Conservation (phyloP, 2,888 invertebrate genomes). For the Lepidocyrtinus sp. region DNA sequence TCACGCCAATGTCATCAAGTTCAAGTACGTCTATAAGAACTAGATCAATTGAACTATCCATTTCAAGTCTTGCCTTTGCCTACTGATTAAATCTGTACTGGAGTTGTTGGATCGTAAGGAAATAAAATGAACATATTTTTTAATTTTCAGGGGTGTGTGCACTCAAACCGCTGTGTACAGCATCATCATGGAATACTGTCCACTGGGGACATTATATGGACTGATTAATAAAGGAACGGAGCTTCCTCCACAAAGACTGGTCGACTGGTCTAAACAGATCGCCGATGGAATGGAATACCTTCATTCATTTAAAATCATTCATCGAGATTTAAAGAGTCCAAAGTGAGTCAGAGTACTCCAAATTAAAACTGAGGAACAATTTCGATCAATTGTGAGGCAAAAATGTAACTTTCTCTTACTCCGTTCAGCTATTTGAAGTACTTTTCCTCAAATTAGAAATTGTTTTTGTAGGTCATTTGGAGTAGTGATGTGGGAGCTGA, state of each 20-base stretch:
- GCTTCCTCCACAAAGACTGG: slow-evolving; percentile 87
- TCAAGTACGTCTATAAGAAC: slow-evolving; percentile 76
- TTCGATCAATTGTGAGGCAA: not conserved
- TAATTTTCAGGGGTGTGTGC: slow-evolving; percentile 85
- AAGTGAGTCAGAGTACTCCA: no score
- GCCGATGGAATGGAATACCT: slow-evolving; percentile 97
- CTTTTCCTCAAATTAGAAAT: not conserved
- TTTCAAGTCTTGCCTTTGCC: not conserved
- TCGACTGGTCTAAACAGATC: slow-evolving; percentile 96
- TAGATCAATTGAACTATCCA: not conserved
- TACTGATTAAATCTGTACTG: not conserved
- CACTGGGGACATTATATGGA: slow-evolving; percentile 94
- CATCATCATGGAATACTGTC: slow-evolving; percentile 99
- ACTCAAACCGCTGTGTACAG: slow-evolving; percentile 93
- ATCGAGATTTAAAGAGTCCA: slow-evolving; percentile 98
- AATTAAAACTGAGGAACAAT: not conserved
- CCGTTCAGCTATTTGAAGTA: not conserved
- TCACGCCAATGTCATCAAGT: slow-evolving; percentile 95
- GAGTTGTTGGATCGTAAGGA: no score
- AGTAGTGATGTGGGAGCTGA: slow-evolving; percentile 97
- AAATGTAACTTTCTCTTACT: not conserved
- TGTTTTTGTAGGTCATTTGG: slow-evolving; percentile 83
- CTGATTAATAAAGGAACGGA: slow-evolving; percentile 87
- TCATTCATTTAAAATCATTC: slow-evolving; percentile 96
- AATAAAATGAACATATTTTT: slow-evolving; percentile 5